Conservation (phyloP, 2,797 vertebrate genomes). For the Cryptoprocta ferox region DNA sequence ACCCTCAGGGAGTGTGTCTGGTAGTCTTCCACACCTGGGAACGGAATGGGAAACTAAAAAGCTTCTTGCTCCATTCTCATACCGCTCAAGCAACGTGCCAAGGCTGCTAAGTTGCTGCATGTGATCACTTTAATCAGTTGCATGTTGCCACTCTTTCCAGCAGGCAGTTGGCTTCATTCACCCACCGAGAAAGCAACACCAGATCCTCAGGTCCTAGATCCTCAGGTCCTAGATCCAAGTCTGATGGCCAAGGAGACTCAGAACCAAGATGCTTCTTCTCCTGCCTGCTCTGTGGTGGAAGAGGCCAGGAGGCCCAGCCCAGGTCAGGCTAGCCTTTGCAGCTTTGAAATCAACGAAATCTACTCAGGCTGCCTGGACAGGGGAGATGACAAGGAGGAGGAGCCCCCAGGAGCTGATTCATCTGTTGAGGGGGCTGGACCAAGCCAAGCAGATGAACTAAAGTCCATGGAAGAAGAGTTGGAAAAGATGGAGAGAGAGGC, state of each 20-base stretch:
- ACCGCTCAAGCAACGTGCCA: background rate
- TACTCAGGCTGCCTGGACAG: slow-evolving; percentile 77
- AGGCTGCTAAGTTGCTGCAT: background rate
- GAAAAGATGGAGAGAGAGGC: slow-evolving; percentile 52
- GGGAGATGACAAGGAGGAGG: slow-evolving; percentile 27
- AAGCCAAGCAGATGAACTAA: slow-evolving; percentile 43
- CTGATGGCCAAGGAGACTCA: background rate
- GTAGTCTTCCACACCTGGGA: background rate
- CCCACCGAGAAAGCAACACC: slow-evolving; percentile 16
- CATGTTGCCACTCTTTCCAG: slow-evolving; percentile 14
- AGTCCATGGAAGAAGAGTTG: slow-evolving; percentile 70
- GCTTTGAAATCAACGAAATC: slow-evolving; percentile 87
- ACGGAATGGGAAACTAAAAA: background rate
- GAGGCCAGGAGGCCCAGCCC: slow-evolving; percentile 49
- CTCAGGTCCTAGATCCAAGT: background rate
- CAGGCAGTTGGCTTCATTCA: slow-evolving; percentile 71
- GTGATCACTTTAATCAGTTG: background rate
- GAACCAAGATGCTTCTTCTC: background rate
- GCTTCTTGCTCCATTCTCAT: background rate
- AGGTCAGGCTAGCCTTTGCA: slow-evolving; percentile 80
- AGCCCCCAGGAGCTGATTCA: background rate
- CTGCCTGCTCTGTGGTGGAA: background rate
- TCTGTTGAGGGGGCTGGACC: background rate
- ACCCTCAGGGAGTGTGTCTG: background rate
- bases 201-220: background rate